Evolutionary conservation across 2,113 vertebrate genomes (phyloP).

Genomic region (Sebastes fasciatus): DNA sequence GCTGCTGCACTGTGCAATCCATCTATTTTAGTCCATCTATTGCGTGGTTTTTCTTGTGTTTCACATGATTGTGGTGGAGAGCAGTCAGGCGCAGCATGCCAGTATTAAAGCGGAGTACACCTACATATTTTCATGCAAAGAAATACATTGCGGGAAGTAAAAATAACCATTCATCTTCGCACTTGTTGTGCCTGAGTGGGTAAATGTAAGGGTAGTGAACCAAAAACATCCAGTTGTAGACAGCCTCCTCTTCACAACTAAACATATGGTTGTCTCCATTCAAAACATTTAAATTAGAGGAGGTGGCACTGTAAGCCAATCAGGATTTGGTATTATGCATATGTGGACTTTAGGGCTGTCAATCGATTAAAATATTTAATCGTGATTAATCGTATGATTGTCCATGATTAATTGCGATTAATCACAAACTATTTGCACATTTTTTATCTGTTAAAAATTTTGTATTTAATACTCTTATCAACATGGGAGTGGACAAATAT

Average conservation of each 20-base stretch:
- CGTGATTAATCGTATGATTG: no score
- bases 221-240: not conserved
- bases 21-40: conserved; percentile 49
- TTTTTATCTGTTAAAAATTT: no score
- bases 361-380: no score
- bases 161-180: conserved; percentile 34
- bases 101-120: conserved; percentile 25
- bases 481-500: no score
- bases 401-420: no score
- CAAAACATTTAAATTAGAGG: not conserved
- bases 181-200: conserved; percentile 21
- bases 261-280: not conserved
- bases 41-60: conserved; percentile 45
- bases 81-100: conserved; percentile 25
- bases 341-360: not conserved
- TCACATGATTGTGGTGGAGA: conserved; percentile 38
- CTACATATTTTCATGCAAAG: conserved; percentile 41
- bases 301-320: not conserved
- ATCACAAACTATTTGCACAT: no score
- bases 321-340: not conserved
- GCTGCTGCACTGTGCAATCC: conserved; percentile 39
- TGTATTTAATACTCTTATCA: no score
- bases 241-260: conserved; percentile 4
- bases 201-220: conserved; percentile 3
- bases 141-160: conserved; percentile 26